Evolutionary conservation across 2,113 vertebrate species (phyloP), one percentile per base, ranked within the genome.

Genomic region (Seriola quinqueradiata): DNA sequence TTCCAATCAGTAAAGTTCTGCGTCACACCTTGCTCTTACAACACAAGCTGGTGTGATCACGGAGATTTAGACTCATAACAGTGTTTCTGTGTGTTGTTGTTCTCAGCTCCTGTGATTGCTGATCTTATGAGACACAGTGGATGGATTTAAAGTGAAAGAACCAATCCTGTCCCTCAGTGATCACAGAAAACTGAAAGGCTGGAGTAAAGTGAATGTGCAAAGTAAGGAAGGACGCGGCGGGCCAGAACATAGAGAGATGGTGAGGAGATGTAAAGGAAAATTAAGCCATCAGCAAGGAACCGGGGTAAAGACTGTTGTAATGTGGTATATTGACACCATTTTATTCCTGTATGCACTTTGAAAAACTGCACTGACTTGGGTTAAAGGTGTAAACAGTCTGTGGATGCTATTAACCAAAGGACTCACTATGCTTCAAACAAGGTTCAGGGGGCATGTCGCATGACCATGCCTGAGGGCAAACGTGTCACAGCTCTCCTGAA

Each of bases 341-440:
- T 46, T 70, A 79, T 70, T 82, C 16, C 28, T 82, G 70, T 87
- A 84, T 79, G 87, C 87, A 90, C 86, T 90, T 91, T 90, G 19
- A 82, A 42, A 72, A 87, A 78, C 76, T 78, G 87, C 84, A 87
- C 83, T 78, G 81, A 83, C 21, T n/a, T 1, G 17, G 75, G 34
- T 68, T 70, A 13, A 52, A 83, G 32, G 36, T 76, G 60, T 59
- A 16, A 72, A 79, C 66, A 61, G 48, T 57, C 52, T 28, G 44
- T 34, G 28, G 68, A 75, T 16, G 52, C 72, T 59, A n/a, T 36
- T n/a, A 12, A 32, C 36, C 40, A 36, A 77, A 83, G 70, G 74
- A 77, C 70, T 86, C 87, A 72, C 68, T 82, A 77, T 82, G 80
- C 80, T 85, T 80, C 79, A 90, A 67, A 66, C 12, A 1, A 54